A percentile compares a stretch with the other conserved stretches of the same genome.
Conservation (phyloP, 1,140 invertebrate species). For the Penaeus indicus region DNA sequence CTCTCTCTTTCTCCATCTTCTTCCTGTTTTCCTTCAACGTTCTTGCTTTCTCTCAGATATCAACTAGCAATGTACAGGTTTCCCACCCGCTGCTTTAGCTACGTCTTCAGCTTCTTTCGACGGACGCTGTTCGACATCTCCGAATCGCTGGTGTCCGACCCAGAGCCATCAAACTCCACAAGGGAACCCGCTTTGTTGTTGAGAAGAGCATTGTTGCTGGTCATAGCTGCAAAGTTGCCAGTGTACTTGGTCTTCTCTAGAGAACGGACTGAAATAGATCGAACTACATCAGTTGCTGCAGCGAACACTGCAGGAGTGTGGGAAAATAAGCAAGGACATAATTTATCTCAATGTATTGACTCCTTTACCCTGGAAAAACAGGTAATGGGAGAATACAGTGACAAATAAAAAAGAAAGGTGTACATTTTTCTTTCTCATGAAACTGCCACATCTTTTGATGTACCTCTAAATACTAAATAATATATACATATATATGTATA, state of each 20-base stretch:
- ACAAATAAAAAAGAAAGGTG: too few relatives aligned
- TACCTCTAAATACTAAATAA: too few relatives aligned
- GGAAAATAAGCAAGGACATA: too few relatives aligned
- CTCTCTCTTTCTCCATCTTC: constrained; percentile 7
- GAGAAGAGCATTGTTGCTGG: constrained; percentile 67
- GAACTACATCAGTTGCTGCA: too few relatives aligned
- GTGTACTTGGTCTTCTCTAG: constrained; percentile 80
- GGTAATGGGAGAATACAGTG: too few relatives aligned
- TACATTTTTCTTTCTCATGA: too few relatives aligned
- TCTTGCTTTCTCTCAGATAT: neutral
- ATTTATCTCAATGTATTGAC: too few relatives aligned
- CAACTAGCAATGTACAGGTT: neutral
- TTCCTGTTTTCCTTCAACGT: neutral
- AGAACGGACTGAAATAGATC: constrained; percentile 72
- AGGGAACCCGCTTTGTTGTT: constrained; percentile 35
- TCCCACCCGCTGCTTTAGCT: neutral
- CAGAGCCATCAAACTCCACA: constrained; percentile 51
- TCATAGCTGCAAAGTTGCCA: constrained; percentile 76
- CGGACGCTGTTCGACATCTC: constrained; percentile 44
- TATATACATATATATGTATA: too few relatives aligned
- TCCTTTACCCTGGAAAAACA: too few relatives aligned
- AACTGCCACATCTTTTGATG: too few relatives aligned
- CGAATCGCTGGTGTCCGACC: constrained; percentile 53
- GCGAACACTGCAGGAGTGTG: too few relatives aligned
- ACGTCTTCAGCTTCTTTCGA: constrained; percentile 54